A percentile compares a stretch with the other conserved stretches of the same genome.
Evolutionary conservation across 2,888 invertebrate species (phyloP).

Genomic region (Limenitis arthemis): DNA sequence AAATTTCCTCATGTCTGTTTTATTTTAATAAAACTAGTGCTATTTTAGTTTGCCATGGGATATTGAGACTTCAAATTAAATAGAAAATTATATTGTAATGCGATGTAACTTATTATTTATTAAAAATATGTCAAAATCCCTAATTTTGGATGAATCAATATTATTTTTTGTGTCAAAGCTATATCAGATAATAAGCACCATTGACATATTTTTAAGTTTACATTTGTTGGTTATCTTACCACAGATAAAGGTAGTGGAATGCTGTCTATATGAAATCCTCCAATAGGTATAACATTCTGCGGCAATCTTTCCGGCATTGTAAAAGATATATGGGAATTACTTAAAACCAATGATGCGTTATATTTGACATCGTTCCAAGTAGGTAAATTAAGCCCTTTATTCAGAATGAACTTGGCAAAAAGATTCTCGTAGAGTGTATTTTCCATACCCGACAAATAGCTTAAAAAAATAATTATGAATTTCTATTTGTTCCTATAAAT

Average conservation of each 20-base stretch:
- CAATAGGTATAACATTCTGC: conserved; percentile 38
- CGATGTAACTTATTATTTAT: too few relatives aligned
- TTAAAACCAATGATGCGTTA: conserved; percentile 30
- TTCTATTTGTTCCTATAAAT: neutral
- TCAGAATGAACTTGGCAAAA: conserved; percentile 17
- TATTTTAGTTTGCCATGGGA: too few relatives aligned
- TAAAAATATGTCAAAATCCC: too few relatives aligned
- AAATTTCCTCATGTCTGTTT: too few relatives aligned
- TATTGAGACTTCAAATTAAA: too few relatives aligned
- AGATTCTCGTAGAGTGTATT: conserved; percentile 13
- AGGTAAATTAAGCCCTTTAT: conserved; percentile 24
- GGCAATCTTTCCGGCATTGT: conserved; percentile 37
- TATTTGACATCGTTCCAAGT: conserved; percentile 26
- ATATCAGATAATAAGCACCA: neutral
- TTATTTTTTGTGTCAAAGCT: too few relatives aligned
- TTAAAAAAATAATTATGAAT: neutral
- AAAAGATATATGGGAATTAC: conserved; percentile 28
- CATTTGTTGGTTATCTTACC: conserved; percentile 25
- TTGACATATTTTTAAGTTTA: neutral
- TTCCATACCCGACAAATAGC: conserved; percentile 8
- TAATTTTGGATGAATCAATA: too few relatives aligned
- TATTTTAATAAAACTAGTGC: too few relatives aligned
- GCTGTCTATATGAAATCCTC: conserved; percentile 44
- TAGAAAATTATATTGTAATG: too few relatives aligned
- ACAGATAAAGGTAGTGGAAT: conserved; percentile 37